A percentile compares a stretch with the other conserved stretches of the same genome.
phyloP scores from a whole-genome alignment of 2,113 vertebrate species.

The Okapia johnstoni region DNA sequence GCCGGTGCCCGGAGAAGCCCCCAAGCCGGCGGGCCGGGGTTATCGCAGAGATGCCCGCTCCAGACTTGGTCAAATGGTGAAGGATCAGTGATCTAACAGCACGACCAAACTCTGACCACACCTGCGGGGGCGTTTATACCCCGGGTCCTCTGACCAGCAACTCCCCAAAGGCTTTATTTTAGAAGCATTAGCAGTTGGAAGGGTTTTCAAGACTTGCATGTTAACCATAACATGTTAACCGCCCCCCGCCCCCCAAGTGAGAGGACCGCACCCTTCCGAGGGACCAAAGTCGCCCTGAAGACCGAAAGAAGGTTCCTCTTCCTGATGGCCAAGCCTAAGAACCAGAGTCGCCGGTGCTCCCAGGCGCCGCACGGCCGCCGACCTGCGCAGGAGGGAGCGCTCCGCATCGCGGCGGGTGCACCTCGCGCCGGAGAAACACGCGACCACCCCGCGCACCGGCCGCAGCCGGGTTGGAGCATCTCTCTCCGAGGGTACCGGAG shows the following conservation, averaged over 20 bases:
- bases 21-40: not conserved
- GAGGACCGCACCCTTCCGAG: slow-evolving; percentile 36
- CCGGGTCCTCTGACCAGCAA: not conserved
- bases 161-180: not conserved
- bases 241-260: not conserved
- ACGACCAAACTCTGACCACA: not conserved
- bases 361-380: not conserved
- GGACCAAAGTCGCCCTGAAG: not conserved
- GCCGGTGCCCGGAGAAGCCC: not conserved
- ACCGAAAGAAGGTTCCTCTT: not conserved
- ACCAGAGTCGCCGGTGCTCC: not conserved
- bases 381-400: not conserved
- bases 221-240: not conserved
- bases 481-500: not conserved
- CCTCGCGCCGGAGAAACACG: not conserved
- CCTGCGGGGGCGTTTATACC: not conserved
- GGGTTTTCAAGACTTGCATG: not conserved
- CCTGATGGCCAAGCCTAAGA: not conserved
- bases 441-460: not conserved
- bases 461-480: not conserved
- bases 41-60: not conserved
- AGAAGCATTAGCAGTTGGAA: not conserved
- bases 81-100: not conserved
- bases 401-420: not conserved
- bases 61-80: not conserved